Conservation (phyloP, 1,140 invertebrate species). For the Ceratina calcarata region DNA sequence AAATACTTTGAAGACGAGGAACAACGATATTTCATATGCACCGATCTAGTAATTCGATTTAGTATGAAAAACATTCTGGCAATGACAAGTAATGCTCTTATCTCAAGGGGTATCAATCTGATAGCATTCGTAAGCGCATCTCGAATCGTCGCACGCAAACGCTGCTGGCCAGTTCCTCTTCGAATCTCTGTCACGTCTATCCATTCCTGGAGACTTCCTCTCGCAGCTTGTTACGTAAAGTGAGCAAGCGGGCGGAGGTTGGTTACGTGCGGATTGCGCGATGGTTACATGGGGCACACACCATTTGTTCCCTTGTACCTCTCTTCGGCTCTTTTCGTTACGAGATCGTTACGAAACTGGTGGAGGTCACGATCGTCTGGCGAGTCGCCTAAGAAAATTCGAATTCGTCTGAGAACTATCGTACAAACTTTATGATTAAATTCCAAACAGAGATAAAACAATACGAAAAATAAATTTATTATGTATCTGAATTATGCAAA, state of each 20-base stretch:
- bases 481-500: neutral
- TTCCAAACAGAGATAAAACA: too few relatives aligned
- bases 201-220: slow-evolving; percentile 15
- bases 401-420: neutral
- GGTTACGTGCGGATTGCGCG: slow-evolving; percentile 19
- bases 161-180: neutral
- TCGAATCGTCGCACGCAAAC: neutral
- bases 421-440: too few relatives aligned
- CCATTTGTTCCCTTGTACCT: slow-evolving; percentile 12
- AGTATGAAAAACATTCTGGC: too few relatives aligned
- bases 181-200: slow-evolving; percentile 15
- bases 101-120: too few relatives aligned
- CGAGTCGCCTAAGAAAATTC: neutral
- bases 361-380: slow-evolving; percentile 27
- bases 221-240: slow-evolving; percentile 7
- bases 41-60: too few relatives aligned
- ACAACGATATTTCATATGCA: too few relatives aligned
- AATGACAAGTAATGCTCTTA: neutral
- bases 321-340: slow-evolving; percentile 24
- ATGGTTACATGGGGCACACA: slow-evolving; percentile 2
- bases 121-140: neutral
- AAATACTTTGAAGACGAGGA: too few relatives aligned
- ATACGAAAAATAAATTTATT: too few relatives aligned
- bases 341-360: slow-evolving; percentile 35
- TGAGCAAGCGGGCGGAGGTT: neutral